Base-by-base conservation (phyloP, 2,888 invertebrate species). In the Panzeria rudis region DNA sequence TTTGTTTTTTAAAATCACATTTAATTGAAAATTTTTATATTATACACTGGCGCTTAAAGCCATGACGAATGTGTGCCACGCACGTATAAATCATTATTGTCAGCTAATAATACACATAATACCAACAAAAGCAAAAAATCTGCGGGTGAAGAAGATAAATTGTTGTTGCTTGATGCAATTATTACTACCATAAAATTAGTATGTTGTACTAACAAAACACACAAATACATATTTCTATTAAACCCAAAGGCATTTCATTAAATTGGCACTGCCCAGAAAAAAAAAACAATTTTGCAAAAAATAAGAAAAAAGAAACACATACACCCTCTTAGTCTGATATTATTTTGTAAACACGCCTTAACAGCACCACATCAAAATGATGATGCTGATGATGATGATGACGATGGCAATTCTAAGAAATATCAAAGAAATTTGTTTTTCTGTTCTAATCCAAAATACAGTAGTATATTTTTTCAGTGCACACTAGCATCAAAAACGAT, bases 11-110 rank as follows among this genome's bases (percentile, higher is more conserved):
- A 41, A 59, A 56, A 11, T 62, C 11, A 54, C n/a, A 23, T 77
- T 83, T 59, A 11, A n/a, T 66, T 17, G 29, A 62, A 29, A 38
- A 59, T 50, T 17, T 64, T 41, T 17, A 68, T 32, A 77, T 80
- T 83, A 71, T 32, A 44, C 6, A 71, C 25, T 82, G 84, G 84
- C 84, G 84, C 84, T 84, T 84, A 54, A 73, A 68, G 59, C 82
- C 81, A 72, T 79, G 82, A 69, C 84, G 76, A 86, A 86, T 83
- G 85, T 80, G 86, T 86, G 83, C 85, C 85, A 73, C 47, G 83
- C 86, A 86, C 86, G 86, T 86, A 85, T 79, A 78, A 85, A 75
- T 79, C 85, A 85, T 85, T 85, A 82, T 59, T 35, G 41, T 3
- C 56, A 56, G 32, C 23, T 85, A 82, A 85, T 85, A 44, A 82